A percentile compares a stretch with the other conserved stretches of the same genome.
These are phyloP conservation scores for Thyatira batis DNA, from an alignment of 2,888 invertebrate species.

Conservation along the genomic window DNA sequence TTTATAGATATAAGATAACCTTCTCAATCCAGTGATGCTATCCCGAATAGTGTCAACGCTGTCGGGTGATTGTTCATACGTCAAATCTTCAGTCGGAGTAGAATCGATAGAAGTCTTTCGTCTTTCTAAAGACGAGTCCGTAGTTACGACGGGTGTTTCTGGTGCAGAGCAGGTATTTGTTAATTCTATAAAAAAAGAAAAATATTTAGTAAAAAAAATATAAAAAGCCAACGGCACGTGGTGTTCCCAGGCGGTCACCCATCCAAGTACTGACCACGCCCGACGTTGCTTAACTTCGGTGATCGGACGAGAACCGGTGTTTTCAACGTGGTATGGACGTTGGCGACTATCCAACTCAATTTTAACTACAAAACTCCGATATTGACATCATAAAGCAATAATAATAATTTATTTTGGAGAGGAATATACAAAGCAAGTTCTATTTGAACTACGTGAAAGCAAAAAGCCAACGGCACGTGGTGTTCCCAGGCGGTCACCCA, in stretches of 20 bases:
- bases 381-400: too few species aligned
- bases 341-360: background rate
- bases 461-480: slow-evolving; percentile 23
- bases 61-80: slow-evolving; percentile 36
- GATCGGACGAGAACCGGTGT: slow-evolving; percentile 79
- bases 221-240: slow-evolving; percentile 46
- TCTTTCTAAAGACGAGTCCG: slow-evolving; percentile 32
- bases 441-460: too few species aligned
- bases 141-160: slow-evolving; percentile 33
- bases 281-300: slow-evolving; percentile 78
- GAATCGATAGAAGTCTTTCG: slow-evolving; percentile 25
- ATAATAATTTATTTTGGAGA: too few species aligned
- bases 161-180: slow-evolving; percentile 26
- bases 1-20: slow-evolving; percentile 32
- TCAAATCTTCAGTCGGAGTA: slow-evolving; percentile 21
- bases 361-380: background rate
- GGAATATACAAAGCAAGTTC: too few species aligned
- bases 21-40: slow-evolving; percentile 46
- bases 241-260: slow-evolving; percentile 77
- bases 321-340: slow-evolving; percentile 68
- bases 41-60: slow-evolving; percentile 45
- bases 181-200: slow-evolving; percentile 19
- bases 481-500: slow-evolving; percentile 78
- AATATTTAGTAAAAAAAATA: slow-evolving; percentile 11
- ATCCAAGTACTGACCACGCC: slow-evolving; percentile 78